These are phyloP conservation scores for Champsocephalus esox DNA, from an alignment of 2,797 vertebrate genomes.

Conservation along the genomic window DNA sequence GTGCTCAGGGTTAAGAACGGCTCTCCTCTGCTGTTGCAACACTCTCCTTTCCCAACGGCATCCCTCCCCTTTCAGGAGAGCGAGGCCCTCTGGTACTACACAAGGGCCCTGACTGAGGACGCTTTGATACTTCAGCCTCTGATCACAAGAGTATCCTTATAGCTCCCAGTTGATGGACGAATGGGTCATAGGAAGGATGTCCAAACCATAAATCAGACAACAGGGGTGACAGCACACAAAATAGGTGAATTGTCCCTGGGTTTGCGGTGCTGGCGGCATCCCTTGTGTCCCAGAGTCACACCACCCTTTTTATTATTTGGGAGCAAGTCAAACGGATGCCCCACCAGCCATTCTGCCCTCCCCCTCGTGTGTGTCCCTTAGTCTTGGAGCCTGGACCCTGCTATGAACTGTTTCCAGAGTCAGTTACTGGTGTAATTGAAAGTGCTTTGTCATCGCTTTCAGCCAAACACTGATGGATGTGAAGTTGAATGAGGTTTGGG, in stretches of 20 bases:
- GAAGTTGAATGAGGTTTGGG: slow-evolving; percentile 93
- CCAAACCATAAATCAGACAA: slow-evolving; percentile 86
- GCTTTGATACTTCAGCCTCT: slow-evolving; percentile 84
- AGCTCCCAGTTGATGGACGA: slow-evolving; percentile 81
- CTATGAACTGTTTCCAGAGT: slow-evolving; percentile 90
- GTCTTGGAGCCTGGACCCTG: slow-evolving; percentile 73
- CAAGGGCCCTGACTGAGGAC: slow-evolving; percentile 83
- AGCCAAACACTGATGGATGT: slow-evolving; percentile 93
- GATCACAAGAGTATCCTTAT: slow-evolving; percentile 83
- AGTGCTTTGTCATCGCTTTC: slow-evolving; percentile 94
- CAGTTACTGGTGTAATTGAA: slow-evolving; percentile 90
- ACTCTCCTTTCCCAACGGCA: slow-evolving; percentile 59
- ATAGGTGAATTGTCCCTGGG: slow-evolving; percentile 86
- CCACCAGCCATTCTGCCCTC: slow-evolving; percentile 73
- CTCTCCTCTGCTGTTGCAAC: slow-evolving; percentile 76
- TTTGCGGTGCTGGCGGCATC: slow-evolving; percentile 76
- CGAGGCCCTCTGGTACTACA: slow-evolving; percentile 81
- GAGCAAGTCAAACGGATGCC: slow-evolving; percentile 83
- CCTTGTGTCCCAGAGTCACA: slow-evolving; percentile 79
- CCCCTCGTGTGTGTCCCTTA: slow-evolving; percentile 72
- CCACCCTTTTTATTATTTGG: slow-evolving; percentile 84
- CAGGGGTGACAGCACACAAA: slow-evolving; percentile 86
- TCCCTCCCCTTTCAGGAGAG: slow-evolving; percentile 75
- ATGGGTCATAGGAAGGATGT: slow-evolving; percentile 84
- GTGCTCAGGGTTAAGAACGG: slow-evolving; percentile 85